Evolutionary conservation across 2,797 vertebrate species (phyloP), one percentile per base, ranked within the genome.

Genomic region (Rhabdophis nuchalis): DNA sequence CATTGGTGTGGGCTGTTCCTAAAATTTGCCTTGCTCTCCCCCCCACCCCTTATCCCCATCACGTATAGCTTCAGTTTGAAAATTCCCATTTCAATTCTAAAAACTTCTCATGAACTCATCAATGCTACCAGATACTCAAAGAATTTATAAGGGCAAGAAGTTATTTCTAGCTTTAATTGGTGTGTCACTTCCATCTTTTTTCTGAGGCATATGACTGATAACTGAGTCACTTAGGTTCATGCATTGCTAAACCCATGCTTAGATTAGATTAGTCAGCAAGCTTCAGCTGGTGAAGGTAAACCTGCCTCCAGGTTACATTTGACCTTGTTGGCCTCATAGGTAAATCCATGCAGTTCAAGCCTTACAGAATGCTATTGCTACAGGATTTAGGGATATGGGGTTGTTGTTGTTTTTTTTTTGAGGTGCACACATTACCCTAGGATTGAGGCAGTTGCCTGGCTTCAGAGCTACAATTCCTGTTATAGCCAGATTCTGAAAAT

Each of bases 11-110:
- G 25, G 36, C 13, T 57, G 46, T 4, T 41, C 36, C 57, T 50
- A 82, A 46, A 46, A 25, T 82, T 82, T 46, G 20, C 72, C 23
- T 52, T 53, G 61, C 29, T 64, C 23, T 23, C 6, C 13, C 41
- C 27, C 4, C 6, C 13, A 27, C 27, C 4, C 9, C 2, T 27
- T 23, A 6, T 9, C 2, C 7, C 6, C 14, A 0, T 7, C 50
- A 13, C 29, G 2, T 4, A 5, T 4, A 58, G 50, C 1, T 18
- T 89, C 16, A 36, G 64, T 77, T 68, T 56, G 32, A 32, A 89
- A 89, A 68, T 53, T 64, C 14, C 27, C 14, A 52, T 32, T 64
- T 64, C 61, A n/a, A 20, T 89, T 89, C 60, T n/a, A 8, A 18
- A 27, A 27, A 61, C 46, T 61, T 29, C 2, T 46, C 46, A 23